Percentiles rank a stretch among this genome's conserved stretches.
Conservation (phyloP, 2,113 vertebrate genomes). For the Siphamia tubifer region DNA sequence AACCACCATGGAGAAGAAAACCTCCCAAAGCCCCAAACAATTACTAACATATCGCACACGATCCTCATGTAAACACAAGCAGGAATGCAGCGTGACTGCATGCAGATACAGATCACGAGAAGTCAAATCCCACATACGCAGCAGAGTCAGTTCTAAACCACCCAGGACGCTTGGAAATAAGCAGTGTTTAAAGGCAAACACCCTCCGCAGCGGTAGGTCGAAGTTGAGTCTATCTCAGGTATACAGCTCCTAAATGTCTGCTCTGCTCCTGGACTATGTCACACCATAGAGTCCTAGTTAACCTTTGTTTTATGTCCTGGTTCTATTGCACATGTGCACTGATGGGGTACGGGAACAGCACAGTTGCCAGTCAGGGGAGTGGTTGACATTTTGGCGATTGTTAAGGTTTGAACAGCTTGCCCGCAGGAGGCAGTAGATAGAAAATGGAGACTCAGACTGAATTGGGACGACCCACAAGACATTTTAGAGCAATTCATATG, state of each 20-base stretch:
- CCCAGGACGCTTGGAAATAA: slow-evolving; percentile 11
- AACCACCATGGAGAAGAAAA: slow-evolving; percentile 55
- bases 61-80: slow-evolving; percentile 51
- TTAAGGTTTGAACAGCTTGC: slow-evolving; percentile 58
- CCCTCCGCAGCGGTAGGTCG: slow-evolving; percentile 13
- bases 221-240: slow-evolving; percentile 11
- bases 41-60: slow-evolving; percentile 49
- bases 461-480: slow-evolving; percentile 41
- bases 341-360: slow-evolving; percentile 17
- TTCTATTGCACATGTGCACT: slow-evolving; percentile 44
- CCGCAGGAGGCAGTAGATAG: slow-evolving; percentile 45
- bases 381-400: slow-evolving; percentile 67
- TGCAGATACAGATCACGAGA: slow-evolving; percentile 50
- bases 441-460: slow-evolving; percentile 36
- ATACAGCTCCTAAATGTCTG: not conserved
- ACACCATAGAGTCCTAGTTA: slow-evolving; percentile 53
- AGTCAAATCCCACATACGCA: slow-evolving; percentile 39
- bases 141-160: not conserved
- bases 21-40: slow-evolving; percentile 63
- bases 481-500: slow-evolving; percentile 33
- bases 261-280: slow-evolving; percentile 44
- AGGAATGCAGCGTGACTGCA: slow-evolving; percentile 49
- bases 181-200: slow-evolving; percentile 1
- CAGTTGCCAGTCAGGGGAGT: slow-evolving; percentile 50
- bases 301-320: slow-evolving; percentile 68